Evolutionary conservation across 2,113 vertebrate genomes (phyloP).

Genomic region (Cromileptes altivelis): DNA sequence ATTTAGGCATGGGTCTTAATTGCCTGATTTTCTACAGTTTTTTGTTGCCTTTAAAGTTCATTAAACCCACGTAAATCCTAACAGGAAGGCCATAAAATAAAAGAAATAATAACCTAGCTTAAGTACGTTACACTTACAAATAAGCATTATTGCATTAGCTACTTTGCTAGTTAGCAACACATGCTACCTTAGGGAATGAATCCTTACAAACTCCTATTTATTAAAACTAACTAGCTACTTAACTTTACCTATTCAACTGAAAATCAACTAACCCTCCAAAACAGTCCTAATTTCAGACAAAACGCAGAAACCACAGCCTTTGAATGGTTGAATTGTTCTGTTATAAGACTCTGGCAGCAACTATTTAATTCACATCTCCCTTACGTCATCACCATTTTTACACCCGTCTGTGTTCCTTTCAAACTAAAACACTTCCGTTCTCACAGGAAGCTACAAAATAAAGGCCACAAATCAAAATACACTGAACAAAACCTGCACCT

Average conservation of each 20-base stretch:
- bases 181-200: too few species aligned
- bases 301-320: too few species aligned
- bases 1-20: neutral
- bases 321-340: too few species aligned
- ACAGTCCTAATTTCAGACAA: neutral
- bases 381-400: too few species aligned
- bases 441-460: neutral
- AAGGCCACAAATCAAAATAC: neutral
- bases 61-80: neutral
- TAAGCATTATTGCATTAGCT: too few species aligned
- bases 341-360: too few species aligned
- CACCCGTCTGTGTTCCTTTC: neutral
- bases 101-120: neutral
- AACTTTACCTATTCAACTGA: neutral
- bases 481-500: neutral
- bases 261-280: neutral
- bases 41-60: neutral
- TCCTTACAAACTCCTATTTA: too few species aligned
- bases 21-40: neutral
- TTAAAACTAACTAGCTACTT: too few species aligned
- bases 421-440: constrained; percentile 9
- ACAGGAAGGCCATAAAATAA: neutral
- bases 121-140: too few species aligned
- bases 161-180: too few species aligned
- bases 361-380: too few species aligned